Base-by-base conservation (phyloP, 23 tunicate species). In the Ascidia mentula region DNA sequence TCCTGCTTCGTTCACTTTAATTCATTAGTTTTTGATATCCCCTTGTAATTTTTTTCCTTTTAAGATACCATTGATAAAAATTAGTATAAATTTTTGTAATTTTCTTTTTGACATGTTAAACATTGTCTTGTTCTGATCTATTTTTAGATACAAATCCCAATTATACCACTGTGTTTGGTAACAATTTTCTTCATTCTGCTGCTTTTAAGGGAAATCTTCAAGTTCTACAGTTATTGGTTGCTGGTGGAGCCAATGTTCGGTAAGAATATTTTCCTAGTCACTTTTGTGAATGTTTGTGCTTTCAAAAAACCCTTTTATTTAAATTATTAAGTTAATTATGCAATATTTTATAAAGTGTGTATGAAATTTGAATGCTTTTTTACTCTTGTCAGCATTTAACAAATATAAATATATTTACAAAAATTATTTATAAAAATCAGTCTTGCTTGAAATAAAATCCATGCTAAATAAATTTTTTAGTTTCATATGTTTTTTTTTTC, bases 171-270 rank as follows among this genome's bases (percentile, higher is more conserved):
- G 59, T 79, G 17, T 59, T 89, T 37, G 95, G 95, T 26, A 89
- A 89, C 36, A 73, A 69, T 36, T 53, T 72, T 37, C 77, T 89
- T 22, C 95, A 89, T 45, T 24, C 69, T 39, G 88, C 95, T 53
- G 83, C 95, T 13, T 59, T 36, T 71, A 60, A 72, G 20, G 88
- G 95, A 0, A 84, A 89, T 45, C 36, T 89, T 22, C 72, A 88
- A 36, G 61, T 84, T 3, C 72, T 86, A 80, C 87, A 91, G 77
- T 69, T 85, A 13, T 84, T 91, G 46, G 77, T 91, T 7, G 61
- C 87, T 22, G 36, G 77, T 40, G 90, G 90, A 34, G 83, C 90
- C 28, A 82, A 91, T 45, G 75, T 91, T 7, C 77, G 97, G 97
- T 91, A 59, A 24, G 37, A 53, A 53, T 1, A 9, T 20, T 3